Evolutionary conservation across 2,797 vertebrate genomes (phyloP).

Genomic region (Micrastur ruficollis): DNA sequence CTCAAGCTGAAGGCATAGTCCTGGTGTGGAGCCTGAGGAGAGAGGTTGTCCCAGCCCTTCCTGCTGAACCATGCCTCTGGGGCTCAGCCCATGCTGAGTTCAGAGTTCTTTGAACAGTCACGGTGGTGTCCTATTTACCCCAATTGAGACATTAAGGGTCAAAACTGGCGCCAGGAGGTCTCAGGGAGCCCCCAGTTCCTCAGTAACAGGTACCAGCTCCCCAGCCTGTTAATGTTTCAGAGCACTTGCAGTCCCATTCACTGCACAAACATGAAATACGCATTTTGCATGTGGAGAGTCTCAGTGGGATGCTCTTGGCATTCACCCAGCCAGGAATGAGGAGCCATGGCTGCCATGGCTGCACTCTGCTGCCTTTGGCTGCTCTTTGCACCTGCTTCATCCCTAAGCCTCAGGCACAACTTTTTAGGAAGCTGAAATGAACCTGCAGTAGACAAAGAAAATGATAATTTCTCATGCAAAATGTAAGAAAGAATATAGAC

Average conservation of each 20-base stretch:
- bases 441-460: neutral
- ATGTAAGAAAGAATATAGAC: neutral
- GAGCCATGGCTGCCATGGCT: accelerated
- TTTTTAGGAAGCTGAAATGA: neutral
- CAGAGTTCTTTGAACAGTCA: neutral
- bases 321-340: neutral
- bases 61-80: neutral
- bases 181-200: neutral
- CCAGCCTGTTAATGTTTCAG: neutral
- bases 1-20: neutral
- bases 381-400: neutral
- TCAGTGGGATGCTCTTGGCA: neutral
- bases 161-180: neutral
- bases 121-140: neutral
- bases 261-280: accelerated
- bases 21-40: neutral
- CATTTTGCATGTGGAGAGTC: neutral
- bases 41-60: neutral
- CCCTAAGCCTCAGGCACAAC: neutral
- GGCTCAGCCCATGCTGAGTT: neutral
- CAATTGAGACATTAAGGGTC: neutral
- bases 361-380: neutral
- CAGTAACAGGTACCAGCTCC: neutral
- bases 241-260: neutral
- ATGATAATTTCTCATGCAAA: neutral